These are phyloP conservation scores for Mus pahari DNA, from an alignment of 2,113 vertebrate genomes.

Conservation along the genomic window DNA sequence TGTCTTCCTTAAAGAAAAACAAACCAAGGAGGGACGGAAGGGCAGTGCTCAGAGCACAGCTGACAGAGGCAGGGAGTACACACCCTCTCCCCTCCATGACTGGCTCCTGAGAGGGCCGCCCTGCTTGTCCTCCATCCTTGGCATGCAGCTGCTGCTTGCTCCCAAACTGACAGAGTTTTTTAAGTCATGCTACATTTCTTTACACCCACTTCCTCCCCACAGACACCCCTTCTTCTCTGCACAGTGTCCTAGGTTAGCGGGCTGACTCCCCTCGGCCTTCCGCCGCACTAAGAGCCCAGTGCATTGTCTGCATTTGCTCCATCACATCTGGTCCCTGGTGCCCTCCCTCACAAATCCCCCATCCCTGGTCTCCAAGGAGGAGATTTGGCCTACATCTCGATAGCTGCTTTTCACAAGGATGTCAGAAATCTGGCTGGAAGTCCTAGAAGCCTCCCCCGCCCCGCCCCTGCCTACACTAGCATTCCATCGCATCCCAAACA, in stretches of 20 bases:
- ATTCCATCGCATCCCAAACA: neutral
- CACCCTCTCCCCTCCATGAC: accelerated
- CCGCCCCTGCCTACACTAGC: neutral
- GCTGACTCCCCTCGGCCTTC: neutral
- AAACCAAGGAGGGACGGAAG: accelerated
- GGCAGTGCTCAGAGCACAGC: accelerated
- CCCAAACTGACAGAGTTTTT: neutral
- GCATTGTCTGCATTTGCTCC: neutral
- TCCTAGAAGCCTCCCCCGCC: neutral
- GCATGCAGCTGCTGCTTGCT: accelerated
- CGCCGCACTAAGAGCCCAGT: neutral
- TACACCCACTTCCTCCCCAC: neutral
- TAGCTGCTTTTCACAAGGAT: neutral
- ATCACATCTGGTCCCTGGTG: accelerated
- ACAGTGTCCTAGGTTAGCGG: neutral
- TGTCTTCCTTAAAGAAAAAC: neutral
- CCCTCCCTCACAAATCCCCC: neutral
- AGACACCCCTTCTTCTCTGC: neutral
- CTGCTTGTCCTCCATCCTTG: neutral
- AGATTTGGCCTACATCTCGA: neutral
- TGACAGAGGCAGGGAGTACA: accelerated
- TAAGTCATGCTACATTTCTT: neutral
- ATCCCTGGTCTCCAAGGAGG: neutral
- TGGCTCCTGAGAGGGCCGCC: neutral
- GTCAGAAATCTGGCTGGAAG: constrained; percentile 27